phyloP scores from a whole-genome alignment of 2,888 invertebrate species.

The Hesperia comma region DNA sequence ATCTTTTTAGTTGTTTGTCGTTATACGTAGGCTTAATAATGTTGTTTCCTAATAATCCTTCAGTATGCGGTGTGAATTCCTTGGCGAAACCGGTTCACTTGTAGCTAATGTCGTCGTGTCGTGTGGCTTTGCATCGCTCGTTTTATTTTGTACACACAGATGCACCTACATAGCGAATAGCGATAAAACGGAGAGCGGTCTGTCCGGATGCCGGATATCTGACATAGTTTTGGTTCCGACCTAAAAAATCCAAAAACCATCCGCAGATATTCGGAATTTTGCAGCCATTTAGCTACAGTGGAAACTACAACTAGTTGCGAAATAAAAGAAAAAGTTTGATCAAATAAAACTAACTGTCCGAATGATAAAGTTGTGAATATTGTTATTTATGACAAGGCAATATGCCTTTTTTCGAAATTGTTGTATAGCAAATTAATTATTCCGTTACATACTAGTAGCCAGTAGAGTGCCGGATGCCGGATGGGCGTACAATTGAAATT shows the following conservation, averaged over 20 bases:
- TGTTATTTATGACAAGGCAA: too few relatives aligned
- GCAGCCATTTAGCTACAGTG: neutral
- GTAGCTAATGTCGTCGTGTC: slow-evolving; percentile 1
- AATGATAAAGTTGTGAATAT: too few relatives aligned
- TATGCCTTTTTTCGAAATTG: too few relatives aligned
- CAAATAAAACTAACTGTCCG: too few relatives aligned
- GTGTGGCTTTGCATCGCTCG: neutral
- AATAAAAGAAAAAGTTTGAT: too few relatives aligned
- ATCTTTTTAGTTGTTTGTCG: neutral
- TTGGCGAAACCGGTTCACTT: slow-evolving; percentile 14
- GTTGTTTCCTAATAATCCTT: neutral
- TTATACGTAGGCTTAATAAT: neutral
- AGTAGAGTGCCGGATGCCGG: too few relatives aligned
- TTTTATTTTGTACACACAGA: neutral
- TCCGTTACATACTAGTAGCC: too few relatives aligned
- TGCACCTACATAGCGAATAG: neutral
- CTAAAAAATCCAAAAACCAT: neutral
- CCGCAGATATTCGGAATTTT: neutral
- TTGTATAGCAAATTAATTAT: too few relatives aligned
- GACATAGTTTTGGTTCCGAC: slow-evolving; percentile 1
- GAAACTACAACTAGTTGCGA: too few relatives aligned
- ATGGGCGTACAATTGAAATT: too few relatives aligned
- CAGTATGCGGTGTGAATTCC: slow-evolving; percentile 7
- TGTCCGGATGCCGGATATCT: slow-evolving; percentile 2
- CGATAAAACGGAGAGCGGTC: neutral